Percentiles rank a stretch among this genome's conserved stretches.
Conservation (phyloP, 2,888 invertebrate genomes). For the Zhuqinia jingwanae region DNA sequence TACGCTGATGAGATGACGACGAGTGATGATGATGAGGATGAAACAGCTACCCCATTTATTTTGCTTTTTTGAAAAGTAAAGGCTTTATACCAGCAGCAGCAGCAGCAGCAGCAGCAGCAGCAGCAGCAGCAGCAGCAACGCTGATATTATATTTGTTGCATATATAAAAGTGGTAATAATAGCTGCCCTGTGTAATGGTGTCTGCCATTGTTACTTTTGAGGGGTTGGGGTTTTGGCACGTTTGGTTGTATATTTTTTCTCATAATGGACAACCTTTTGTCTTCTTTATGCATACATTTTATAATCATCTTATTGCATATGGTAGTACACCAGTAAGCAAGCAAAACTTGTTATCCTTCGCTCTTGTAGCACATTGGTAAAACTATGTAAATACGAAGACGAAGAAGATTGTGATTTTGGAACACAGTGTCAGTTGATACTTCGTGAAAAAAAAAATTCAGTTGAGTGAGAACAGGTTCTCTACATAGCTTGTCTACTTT, state of each 20-base stretch:
- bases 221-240: constrained; percentile 13
- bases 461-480: too few species aligned
- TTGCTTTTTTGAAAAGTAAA: background rate
- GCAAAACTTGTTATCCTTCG: too few species aligned
- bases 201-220: constrained; percentile 1
- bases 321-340: too few species aligned
- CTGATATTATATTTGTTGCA: background rate
- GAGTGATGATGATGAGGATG: too few species aligned
- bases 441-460: too few species aligned
- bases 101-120: too few species aligned
- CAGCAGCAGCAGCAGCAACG: background rate
- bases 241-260: background rate
- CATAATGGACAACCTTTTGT: constrained; percentile 4
- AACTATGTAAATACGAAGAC: too few species aligned
- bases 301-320: background rate
- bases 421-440: too few species aligned
- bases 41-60: constrained; percentile 22
- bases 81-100: background rate
- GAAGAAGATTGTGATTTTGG: too few species aligned
- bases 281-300: background rate
- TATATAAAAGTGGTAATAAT: background rate
- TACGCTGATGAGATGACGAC: too few species aligned
- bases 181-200: background rate
- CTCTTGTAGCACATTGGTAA: too few species aligned
- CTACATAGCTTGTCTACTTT: too few species aligned